A percentile compares a stretch with the other conserved stretches of the same genome.
These are phyloP conservation scores for Euspilapteryx auroguttella DNA, from an alignment of 2,888 invertebrate genomes.

Conservation along the genomic window DNA sequence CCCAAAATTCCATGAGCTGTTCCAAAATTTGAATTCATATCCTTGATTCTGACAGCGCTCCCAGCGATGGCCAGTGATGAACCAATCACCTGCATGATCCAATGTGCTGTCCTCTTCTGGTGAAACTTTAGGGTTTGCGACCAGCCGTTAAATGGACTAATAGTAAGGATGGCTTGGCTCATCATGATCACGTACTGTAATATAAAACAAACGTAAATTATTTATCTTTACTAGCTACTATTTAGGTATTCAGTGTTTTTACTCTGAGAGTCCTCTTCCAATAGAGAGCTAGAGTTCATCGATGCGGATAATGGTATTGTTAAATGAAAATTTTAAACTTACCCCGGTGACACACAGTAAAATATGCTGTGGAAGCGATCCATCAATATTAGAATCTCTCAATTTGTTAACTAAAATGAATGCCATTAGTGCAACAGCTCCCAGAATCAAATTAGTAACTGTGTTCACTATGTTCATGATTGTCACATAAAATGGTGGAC, in stretches of 20 bases:
- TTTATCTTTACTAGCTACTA: not conserved
- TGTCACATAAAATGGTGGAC: not conserved
- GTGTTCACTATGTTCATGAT: constrained; percentile 5
- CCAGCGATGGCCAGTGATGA: constrained; percentile 22
- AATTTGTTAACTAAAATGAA: constrained; percentile 10
- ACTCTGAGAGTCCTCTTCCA: too few species aligned
- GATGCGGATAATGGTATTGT: too few species aligned
- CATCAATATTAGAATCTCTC: not conserved
- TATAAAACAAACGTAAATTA: not conserved
- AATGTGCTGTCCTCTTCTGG: constrained; percentile 19
- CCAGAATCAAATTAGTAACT: constrained; percentile 17
- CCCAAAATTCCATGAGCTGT: constrained; percentile 21
- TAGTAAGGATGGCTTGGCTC: constrained; percentile 22
- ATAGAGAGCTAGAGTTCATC: too few species aligned
- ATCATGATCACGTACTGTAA: constrained; percentile 27
- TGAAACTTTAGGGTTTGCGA: constrained; percentile 15
- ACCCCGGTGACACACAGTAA: constrained; percentile 28
- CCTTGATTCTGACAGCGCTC: constrained; percentile 14
- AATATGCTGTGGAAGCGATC: constrained; percentile 16
- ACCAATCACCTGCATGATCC: constrained; percentile 23
- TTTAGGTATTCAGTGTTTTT: too few species aligned
- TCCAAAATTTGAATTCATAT: constrained; percentile 9
- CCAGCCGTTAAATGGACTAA: constrained; percentile 24
- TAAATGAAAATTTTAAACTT: too few species aligned
- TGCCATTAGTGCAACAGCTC: constrained; percentile 15